Percentiles rank a stretch among this genome's conserved stretches.
Conservation (phyloP, 2,113 vertebrate species). For the Scomber colias region DNA sequence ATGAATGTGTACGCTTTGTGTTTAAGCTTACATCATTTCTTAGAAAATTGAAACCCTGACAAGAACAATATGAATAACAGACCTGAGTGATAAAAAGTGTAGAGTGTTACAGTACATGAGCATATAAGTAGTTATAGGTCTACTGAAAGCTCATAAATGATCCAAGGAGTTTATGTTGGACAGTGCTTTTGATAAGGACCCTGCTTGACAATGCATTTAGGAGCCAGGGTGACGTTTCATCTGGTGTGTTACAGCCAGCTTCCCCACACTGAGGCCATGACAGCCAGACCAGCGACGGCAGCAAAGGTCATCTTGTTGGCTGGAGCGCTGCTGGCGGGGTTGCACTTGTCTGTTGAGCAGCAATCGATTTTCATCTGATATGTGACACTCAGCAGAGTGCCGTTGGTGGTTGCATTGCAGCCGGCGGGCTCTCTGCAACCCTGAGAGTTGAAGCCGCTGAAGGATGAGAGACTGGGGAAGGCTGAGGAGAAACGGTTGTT, state of each 20-base stretch:
- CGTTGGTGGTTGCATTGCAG: background rate
- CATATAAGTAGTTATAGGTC: background rate
- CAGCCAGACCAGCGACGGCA: constrained; percentile 21
- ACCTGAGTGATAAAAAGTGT: constrained; percentile 1
- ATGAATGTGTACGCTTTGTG: background rate
- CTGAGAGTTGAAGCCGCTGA: constrained; percentile 62
- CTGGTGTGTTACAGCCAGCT: constrained; percentile 51
- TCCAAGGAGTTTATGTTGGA: background rate
- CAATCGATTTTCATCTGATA: background rate
- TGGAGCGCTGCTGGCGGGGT: constrained; percentile 55
- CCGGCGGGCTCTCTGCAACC: background rate
- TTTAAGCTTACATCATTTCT: background rate
- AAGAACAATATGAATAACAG: background rate
- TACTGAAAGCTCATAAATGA: background rate
- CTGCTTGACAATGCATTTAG: background rate
- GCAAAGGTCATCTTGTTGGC: constrained; percentile 64
- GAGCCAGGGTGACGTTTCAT: background rate
- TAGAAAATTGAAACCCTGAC: background rate
- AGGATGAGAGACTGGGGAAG: constrained; percentile 21
- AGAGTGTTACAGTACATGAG: background rate
- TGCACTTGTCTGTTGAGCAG: constrained; percentile 73
- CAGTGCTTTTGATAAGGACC: background rate
- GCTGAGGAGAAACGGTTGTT: constrained; percentile 53
- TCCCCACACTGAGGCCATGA: constrained; percentile 59
- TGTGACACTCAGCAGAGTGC: background rate